Conservation (phyloP, 1,140 invertebrate species). For the Drosophila miranda region DNA sequence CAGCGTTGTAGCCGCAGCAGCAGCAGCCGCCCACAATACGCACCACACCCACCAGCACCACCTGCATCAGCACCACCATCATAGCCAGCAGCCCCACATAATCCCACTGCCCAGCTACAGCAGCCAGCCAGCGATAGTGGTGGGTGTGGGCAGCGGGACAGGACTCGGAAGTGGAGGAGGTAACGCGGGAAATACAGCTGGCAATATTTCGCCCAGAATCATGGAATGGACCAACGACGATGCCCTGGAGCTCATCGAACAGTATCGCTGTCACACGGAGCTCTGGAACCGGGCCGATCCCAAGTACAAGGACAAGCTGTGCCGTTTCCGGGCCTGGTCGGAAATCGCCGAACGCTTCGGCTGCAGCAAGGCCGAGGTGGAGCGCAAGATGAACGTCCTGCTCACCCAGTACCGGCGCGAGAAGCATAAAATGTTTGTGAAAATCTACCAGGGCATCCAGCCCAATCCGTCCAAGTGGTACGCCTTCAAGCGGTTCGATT, state of each 20-base stretch:
- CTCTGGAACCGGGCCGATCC: slow-evolving; percentile 83
- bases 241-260: slow-evolving; percentile 82
- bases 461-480: slow-evolving; percentile 82
- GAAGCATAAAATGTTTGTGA: slow-evolving; percentile 83
- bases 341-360: slow-evolving; percentile 83
- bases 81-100: slow-evolving; percentile 42
- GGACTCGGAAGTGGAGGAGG: slow-evolving; percentile 21
- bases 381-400: slow-evolving; percentile 83
- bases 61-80: slow-evolving; percentile 32
- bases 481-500: slow-evolving; percentile 79
- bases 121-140: slow-evolving; percentile 18
- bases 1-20: slow-evolving; percentile 64
- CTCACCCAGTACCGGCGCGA: slow-evolving; percentile 83
- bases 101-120: slow-evolving; percentile 54
- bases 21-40: slow-evolving; percentile 55
- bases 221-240: slow-evolving; percentile 83
- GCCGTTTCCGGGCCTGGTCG: slow-evolving; percentile 82
- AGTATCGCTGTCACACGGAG: slow-evolving; percentile 83
- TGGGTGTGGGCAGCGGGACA: slow-evolving; percentile 29
- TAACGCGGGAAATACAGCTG: slow-evolving; percentile 23
- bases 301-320: slow-evolving; percentile 83
- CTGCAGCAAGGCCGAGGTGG: slow-evolving; percentile 83
- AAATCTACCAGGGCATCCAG: slow-evolving; percentile 79
- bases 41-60: slow-evolving; percentile 22
- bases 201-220: slow-evolving; percentile 61